Evolutionary conservation across 2,113 vertebrate genomes (phyloP), one percentile per base, ranked within the genome.

Genomic region (Platysteira castanea): DNA sequence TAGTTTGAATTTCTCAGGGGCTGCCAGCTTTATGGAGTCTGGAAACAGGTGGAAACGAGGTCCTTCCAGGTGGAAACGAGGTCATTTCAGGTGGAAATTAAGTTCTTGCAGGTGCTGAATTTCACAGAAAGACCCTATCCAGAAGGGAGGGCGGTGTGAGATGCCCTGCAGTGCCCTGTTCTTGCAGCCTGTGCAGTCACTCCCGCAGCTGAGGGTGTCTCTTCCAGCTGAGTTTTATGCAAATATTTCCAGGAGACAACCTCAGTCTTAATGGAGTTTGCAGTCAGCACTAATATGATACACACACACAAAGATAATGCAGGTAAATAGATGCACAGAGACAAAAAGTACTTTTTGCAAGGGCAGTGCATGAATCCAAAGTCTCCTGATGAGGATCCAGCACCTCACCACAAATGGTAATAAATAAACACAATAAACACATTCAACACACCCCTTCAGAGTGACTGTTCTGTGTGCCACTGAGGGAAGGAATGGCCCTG

Each of bases 1-100:
- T 71, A 65, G 85, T 79, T 88, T 94, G 95, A 94, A 92, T 97
- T 95, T 96, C 4, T 1, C 39, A 82, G 86, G 9, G 10, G 63
- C 78, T 90, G 68, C 57, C 61, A 81, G 61, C 65, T 65, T 75
- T 68, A 24, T 18, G 50, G 56, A 96, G 53, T 19, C 68, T 86
- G 52, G 44, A 44, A 86, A 30, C 5, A 20, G 47, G 35, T 61
- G 73, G 49, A 49, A 88, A 61, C 2, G 2, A 63, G 41, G 26
- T 49, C 6, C 37, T 73, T 79, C 5, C 9, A 41, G 73, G 26
- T 60, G 63, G 52, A 71, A 86, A 46, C 6, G 3, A 56, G 24
- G 26, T 50, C 26, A 22, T 57, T 74, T 9, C 12, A 19, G 42
- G 31, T 61, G 12, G 68, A 57, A 75, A 30, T 7, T 7, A 70